Base-by-base conservation (phyloP, 2,797 vertebrate genomes). In the Buceros bicornis region DNA sequence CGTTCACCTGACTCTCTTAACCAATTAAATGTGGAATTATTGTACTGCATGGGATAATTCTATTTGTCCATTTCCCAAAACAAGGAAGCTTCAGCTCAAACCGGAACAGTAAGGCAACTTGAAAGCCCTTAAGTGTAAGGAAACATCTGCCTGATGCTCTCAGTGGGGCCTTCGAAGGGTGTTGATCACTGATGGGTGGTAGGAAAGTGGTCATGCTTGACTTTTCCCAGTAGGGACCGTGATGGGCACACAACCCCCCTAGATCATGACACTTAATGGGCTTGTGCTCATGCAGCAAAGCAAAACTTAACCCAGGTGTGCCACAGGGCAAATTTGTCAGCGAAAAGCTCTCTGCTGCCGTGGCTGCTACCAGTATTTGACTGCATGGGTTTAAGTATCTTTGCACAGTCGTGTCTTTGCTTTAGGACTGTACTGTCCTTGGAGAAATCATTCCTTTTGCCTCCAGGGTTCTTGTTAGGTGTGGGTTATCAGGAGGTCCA, bases 191-290 rank as follows among this genome's bases (percentile, higher is more conserved):
- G 31, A n/a, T 54, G 20, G 22, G 8, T 7, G 29, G 4, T 51
- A 25, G 24, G 48, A 20, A 82, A 35, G 56, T 71, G 2, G 8
- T 33, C 0, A 0, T 48, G n/a, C 29, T 89, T 81, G 45, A 40
- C 47, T 82, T 91, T 74, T 79, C 31, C 18, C 17, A 5, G 18
- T 28, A 76, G 35, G 51, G 29, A 80, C 11, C 16, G 5, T 28
- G 35, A 11, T 9, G 5, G 24, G 19, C 51, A 45, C 13, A 60
- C 7, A 81, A 81, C 70, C 6, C 2, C 2, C 8, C 3, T 20
- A 15, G 13, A 56, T 24, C 58, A 9, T 1, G 3, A 33, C 0
- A 3, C 10, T 48, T 57, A n/a, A 50, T 40, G 29, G 16, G 8
- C 58, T 40, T 80, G 18, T 45, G 48, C 21, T 71, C 37, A 25